A percentile compares a stretch with the other conserved stretches of the same genome.
Evolutionary conservation across 2,113 vertebrate species (phyloP).

Genomic region (Poeciliopsis turrubarensis): DNA sequence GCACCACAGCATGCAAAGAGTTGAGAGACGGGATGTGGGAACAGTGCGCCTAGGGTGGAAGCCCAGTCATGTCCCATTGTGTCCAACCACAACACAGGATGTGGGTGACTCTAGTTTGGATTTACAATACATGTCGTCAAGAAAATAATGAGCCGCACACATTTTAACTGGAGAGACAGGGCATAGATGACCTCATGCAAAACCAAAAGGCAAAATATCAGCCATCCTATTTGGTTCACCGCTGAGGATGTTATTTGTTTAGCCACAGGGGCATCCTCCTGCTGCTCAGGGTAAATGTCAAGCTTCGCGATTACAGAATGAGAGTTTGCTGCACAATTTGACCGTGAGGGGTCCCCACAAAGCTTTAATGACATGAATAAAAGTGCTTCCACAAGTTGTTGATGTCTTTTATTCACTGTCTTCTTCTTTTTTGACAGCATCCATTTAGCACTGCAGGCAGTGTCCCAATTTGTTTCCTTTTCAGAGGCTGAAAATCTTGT

Average conservation of each 20-base stretch:
- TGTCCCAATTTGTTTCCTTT: constrained; percentile 26
- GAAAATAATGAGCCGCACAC: constrained; percentile 37
- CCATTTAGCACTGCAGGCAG: constrained; percentile 20
- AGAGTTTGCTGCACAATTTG: constrained; percentile 40
- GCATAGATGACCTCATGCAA: constrained; percentile 67
- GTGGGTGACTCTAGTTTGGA: constrained; percentile 67
- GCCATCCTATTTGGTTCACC: constrained; percentile 42
- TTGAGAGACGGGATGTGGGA: constrained; percentile 64
- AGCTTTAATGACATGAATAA: constrained; percentile 36
- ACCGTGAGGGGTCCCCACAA: constrained; percentile 4
- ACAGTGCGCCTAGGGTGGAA: constrained; percentile 43
- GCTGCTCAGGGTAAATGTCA: constrained; percentile 53
- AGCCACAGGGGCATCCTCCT: constrained; percentile 42
- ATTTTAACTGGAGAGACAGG: constrained; percentile 33
- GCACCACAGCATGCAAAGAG: constrained; percentile 40
- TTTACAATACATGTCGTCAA: constrained; percentile 21
- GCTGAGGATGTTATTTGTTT: constrained; percentile 70
- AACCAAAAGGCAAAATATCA: constrained; percentile 72
- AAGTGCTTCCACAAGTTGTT: constrained; percentile 14
- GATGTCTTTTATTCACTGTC: constrained; percentile 11
- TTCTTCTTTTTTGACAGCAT: constrained; percentile 18
- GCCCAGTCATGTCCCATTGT: constrained; percentile 58
- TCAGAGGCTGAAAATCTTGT: constrained; percentile 1
- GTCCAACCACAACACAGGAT: constrained; percentile 72
- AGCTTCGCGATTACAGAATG: constrained; percentile 29